A percentile compares a stretch with the other conserved stretches of the same genome.
These are phyloP conservation scores for Hoplodrina blanda DNA, from an alignment of 2,888 invertebrate genomes.

Conservation along the genomic window DNA sequence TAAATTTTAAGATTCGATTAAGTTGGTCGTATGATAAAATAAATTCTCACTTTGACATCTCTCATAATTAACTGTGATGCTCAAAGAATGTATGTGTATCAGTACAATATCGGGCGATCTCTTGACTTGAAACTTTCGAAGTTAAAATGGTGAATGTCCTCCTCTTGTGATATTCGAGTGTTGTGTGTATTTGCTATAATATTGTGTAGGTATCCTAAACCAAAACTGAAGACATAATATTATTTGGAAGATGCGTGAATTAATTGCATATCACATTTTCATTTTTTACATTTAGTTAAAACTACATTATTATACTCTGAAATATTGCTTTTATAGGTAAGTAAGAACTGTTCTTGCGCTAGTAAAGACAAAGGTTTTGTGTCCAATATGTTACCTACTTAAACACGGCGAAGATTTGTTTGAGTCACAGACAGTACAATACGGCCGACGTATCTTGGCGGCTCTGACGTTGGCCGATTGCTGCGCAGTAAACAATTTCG, in stretches of 20 bases:
- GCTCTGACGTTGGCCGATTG: no score
- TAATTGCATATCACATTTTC: constrained; percentile 52
- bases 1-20: constrained; percentile 25
- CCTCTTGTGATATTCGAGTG: constrained; percentile 61
- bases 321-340: constrained; percentile 42
- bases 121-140: constrained; percentile 26
- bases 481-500: no score
- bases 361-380: constrained; percentile 54
- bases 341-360: constrained; percentile 42
- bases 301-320: constrained; percentile 28
- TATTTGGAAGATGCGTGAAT: constrained; percentile 33
- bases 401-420: constrained; percentile 50
- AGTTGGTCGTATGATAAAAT: constrained; percentile 9
- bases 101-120: constrained; percentile 40
- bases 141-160: constrained; percentile 28
- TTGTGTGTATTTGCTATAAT: constrained; percentile 55
- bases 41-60: constrained; percentile 13
- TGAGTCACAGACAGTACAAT: constrained; percentile 9
- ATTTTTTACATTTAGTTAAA: constrained; percentile 23
- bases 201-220: constrained; percentile 39
- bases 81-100: constrained; percentile 41
- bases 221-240: constrained; percentile 41
- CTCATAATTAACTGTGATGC: constrained; percentile 30
- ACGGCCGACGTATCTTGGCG: no score
- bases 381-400: constrained; percentile 47